phyloP scores from a whole-genome alignment of 2,888 invertebrate genomes.

The Notocelia uddmanniana region DNA sequence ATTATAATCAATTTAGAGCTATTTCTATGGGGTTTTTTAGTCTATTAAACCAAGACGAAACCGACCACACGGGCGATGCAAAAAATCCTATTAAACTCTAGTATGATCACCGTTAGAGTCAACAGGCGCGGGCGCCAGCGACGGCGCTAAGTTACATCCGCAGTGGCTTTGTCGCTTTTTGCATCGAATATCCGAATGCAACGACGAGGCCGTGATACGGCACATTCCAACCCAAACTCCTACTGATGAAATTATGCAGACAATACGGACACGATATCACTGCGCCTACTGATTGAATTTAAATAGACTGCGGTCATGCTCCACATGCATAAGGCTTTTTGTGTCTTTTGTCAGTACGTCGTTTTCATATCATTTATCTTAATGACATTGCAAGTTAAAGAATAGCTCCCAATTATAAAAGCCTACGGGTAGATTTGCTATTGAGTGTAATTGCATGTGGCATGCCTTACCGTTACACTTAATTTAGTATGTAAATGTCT shows the following conservation, averaged over 20 bases:
- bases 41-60: conserved; percentile 58
- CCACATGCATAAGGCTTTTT: conserved; percentile 42
- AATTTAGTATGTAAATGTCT: conserved; percentile 23
- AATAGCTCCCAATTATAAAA: conserved; percentile 43
- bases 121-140: conserved; percentile 55
- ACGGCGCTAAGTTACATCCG: conserved; percentile 53
- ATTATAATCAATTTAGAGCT: conserved; percentile 73
- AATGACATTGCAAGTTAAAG: conserved; percentile 45
- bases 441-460: conserved; percentile 32
- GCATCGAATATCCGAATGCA: conserved; percentile 71
- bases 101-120: conserved; percentile 76
- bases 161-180: conserved; percentile 71
- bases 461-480: conserved; percentile 32
- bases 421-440: conserved; percentile 42
- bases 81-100: conserved; percentile 78
- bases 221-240: conserved; percentile 67
- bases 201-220: conserved; percentile 70
- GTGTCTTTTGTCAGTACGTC: conserved; percentile 41
- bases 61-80: conserved; percentile 64
- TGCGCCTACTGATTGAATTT: conserved; percentile 55
- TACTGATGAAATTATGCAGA: conserved; percentile 74
- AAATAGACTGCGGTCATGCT: conserved; percentile 44
- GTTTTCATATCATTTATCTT: conserved; percentile 44
- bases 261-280: conserved; percentile 62
- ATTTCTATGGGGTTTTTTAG: conserved; percentile 36